These are phyloP conservation scores for Xiphophorus couchianus DNA, from an alignment of 2,113 vertebrate genomes.

Conservation along the genomic window DNA sequence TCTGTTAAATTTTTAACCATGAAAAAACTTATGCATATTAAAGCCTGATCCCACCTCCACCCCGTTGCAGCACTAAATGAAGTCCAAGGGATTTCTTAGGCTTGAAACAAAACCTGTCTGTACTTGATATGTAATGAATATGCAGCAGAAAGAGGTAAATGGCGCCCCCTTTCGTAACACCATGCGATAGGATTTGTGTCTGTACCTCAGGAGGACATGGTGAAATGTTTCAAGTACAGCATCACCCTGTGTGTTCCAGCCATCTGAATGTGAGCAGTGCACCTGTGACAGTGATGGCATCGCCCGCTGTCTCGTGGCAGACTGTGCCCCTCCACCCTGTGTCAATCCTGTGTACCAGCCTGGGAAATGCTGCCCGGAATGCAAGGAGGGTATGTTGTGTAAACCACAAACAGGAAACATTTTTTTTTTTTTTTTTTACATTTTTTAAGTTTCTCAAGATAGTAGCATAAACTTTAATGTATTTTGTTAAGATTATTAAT, in stretches of 20 bases:
- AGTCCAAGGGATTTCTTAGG: neutral
- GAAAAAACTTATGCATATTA: no score
- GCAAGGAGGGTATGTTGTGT: slow-evolving; percentile 79
- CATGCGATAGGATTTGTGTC: neutral
- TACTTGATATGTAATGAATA: slow-evolving; percentile 14
- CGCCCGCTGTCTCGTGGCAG: slow-evolving; percentile 83
- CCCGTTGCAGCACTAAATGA: neutral
- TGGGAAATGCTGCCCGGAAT: slow-evolving; percentile 84
- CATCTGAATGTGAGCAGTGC: slow-evolving; percentile 86
- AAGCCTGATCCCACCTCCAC: no score
- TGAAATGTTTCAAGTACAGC: neutral
- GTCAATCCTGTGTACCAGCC: slow-evolving; percentile 83
- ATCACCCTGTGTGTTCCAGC: slow-evolving; percentile 66
- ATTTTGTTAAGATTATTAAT: neutral
- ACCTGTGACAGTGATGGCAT: slow-evolving; percentile 84
- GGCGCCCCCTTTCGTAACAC: slow-evolving; percentile 62
- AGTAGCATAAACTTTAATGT: neutral
- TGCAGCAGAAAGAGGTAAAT: slow-evolving; percentile 35
- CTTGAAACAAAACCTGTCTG: neutral
- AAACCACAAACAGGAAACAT: neutral
- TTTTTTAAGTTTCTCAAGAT: neutral
- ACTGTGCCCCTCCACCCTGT: slow-evolving; percentile 85
- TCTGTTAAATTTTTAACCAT: no score
- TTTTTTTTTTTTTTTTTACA: no score
- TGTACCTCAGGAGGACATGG: neutral